Conservation (phyloP, 2,888 invertebrate species). For the Apamea epomidion region DNA sequence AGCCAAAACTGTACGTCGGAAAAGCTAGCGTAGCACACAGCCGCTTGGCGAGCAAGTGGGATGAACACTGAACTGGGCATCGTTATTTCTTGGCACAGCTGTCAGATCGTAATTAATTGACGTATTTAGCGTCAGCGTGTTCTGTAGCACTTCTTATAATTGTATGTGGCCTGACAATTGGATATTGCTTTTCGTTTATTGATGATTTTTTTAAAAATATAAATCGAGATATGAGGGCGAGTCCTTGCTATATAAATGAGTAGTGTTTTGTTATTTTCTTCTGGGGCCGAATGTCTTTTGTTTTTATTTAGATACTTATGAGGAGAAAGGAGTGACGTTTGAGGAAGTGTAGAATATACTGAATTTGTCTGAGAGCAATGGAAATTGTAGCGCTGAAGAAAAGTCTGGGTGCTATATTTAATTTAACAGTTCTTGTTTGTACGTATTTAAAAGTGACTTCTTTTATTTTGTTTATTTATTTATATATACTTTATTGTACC, state of each 20-base stretch:
- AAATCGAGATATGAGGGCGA: too few species aligned
- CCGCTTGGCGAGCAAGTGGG: conserved; percentile 78
- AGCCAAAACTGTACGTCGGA: conserved; percentile 88
- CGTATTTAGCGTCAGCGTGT: conserved; percentile 36
- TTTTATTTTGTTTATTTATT: not conserved
- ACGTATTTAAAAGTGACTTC: not conserved
- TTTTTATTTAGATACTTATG: not conserved
- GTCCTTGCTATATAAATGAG: not conserved
- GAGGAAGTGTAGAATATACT: not conserved
- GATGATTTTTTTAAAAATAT: too few species aligned
- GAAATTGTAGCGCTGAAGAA: not conserved
- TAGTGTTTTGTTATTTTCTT: not conserved
- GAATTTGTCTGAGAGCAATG: too few species aligned
- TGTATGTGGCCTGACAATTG: conserved; percentile 4
- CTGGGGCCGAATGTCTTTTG: not conserved
- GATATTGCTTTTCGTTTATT: not conserved
- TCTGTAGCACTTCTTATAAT: conserved; percentile 29
- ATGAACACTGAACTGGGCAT: conserved; percentile 83
- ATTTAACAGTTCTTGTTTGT: not conserved
- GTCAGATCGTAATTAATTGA: conserved; percentile 65
- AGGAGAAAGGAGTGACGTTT: not conserved
- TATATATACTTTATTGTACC: too few species aligned
- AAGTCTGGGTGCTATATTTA: not conserved
- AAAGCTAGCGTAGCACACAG: conserved; percentile 77
- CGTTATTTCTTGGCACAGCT: conserved; percentile 57